Evolutionary conservation across 2,888 invertebrate genomes (phyloP).

Genomic region (Rotaria magnacalcarata): DNA sequence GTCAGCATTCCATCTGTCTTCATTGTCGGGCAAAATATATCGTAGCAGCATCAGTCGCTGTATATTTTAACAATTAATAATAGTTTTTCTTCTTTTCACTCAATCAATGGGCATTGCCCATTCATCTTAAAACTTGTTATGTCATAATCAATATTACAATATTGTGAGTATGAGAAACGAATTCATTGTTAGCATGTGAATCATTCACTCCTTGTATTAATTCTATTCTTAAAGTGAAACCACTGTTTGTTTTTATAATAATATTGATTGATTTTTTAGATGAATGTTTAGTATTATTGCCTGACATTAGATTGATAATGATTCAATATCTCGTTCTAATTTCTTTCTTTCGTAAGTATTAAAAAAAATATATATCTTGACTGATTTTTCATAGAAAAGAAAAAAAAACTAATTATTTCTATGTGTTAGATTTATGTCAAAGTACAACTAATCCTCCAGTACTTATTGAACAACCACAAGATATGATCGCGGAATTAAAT

Average conservation of each 20-base stretch:
- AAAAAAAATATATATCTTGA: background rate
- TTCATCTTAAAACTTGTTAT: background rate
- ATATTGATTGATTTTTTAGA: background rate
- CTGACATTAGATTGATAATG: background rate
- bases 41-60: background rate
- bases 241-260: no score
- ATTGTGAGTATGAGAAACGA: background rate
- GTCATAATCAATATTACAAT: background rate
- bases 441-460: background rate
- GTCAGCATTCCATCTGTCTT: slow-evolving; percentile 25
- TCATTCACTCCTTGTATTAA: background rate
- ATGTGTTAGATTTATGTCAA: background rate
- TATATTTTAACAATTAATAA: slow-evolving; percentile 1
- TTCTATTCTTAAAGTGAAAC: background rate
- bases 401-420: background rate
- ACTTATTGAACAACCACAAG: slow-evolving; percentile 22
- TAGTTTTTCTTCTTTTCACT: background rate
- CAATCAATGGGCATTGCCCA: background rate
- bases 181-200: background rate
- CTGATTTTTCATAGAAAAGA: background rate
- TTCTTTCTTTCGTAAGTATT: background rate
- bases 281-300: no score
- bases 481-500: background rate
- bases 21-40: background rate
- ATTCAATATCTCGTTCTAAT: background rate